phyloP scores from a whole-genome alignment of 2,797 vertebrate species.

The Eospalax fontanierii region DNA sequence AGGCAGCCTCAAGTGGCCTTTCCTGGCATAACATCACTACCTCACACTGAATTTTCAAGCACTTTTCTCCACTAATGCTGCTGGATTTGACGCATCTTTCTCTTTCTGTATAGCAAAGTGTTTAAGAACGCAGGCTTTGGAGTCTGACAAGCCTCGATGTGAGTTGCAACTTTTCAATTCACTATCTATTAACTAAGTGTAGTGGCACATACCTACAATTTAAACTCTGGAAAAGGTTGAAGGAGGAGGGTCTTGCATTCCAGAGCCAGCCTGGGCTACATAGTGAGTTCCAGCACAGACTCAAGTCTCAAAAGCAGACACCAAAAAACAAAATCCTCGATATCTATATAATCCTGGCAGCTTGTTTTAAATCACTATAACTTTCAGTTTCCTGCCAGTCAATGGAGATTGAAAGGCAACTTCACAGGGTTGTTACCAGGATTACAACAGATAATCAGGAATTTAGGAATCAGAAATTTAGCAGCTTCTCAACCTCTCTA shows the following conservation, averaged over 20 bases:
- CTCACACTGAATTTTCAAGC: neutral
- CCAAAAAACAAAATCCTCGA: neutral
- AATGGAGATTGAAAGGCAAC: neutral
- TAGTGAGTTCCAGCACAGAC: neutral
- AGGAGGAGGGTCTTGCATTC: neutral
- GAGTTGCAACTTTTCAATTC: neutral
- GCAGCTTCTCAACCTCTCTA: neutral
- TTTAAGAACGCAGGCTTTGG: neutral
- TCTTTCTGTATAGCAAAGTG: neutral
- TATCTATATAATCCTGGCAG: neutral
- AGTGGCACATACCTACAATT: neutral
- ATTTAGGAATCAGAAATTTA: neutral
- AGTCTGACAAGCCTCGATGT: neutral
- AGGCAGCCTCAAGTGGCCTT: neutral
- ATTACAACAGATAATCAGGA: conserved; percentile 21
- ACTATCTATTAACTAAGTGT: neutral
- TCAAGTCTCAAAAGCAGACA: neutral
- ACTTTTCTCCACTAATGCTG: neutral
- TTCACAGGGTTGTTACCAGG: neutral
- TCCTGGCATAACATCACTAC: neutral
- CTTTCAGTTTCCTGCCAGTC: conserved; percentile 8
- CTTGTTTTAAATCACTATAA: neutral
- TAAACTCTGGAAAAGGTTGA: neutral
- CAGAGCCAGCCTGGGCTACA: neutral
- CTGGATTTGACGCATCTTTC: neutral